phyloP scores from a whole-genome alignment of 53 echinoderm and acorn worm genomes.

The Glandiceps talaboti region DNA sequence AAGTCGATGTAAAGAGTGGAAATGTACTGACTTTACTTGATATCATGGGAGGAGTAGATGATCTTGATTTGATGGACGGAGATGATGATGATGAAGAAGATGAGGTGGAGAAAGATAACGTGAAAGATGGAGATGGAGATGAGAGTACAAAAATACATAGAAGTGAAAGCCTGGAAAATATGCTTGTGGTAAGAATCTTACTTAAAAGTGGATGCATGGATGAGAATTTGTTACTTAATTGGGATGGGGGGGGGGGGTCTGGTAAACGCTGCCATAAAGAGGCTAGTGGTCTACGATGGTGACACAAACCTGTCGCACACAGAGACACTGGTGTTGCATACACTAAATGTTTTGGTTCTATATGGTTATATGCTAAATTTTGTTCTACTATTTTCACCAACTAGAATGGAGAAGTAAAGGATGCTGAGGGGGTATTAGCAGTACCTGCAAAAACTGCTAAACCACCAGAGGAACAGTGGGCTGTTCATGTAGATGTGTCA shows the following conservation, averaged over 20 bases:
- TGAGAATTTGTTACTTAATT: no score
- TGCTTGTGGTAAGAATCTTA: no score
- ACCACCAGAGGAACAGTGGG: slow-evolving; percentile 62
- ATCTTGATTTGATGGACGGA: slow-evolving; percentile 27
- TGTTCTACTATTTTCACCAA: not conserved
- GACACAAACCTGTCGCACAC: no score
- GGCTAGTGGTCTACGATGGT: no score
- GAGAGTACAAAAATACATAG: not conserved
- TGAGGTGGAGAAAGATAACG: not conserved
- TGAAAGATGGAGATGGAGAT: not conserved
- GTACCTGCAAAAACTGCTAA: not conserved
- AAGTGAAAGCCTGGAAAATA: slow-evolving; percentile 16
- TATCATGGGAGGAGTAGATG: slow-evolving; percentile 58
- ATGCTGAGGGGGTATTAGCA: not conserved
- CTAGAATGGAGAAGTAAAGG: slow-evolving; percentile 7
- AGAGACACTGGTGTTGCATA: no score
- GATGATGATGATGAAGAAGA: slow-evolving; percentile 42
- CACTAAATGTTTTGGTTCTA: not conserved
- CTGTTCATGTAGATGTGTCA: slow-evolving; percentile 62
- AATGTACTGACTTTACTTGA: slow-evolving; percentile 47
- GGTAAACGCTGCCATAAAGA: no score
- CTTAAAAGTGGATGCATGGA: no score
- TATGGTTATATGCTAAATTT: no score
- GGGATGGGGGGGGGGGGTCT: no score
- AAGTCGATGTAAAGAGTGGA: not conserved